Evolutionary conservation across 2,113 vertebrate genomes (phyloP).

Genomic region (Setophaga coronata): DNA sequence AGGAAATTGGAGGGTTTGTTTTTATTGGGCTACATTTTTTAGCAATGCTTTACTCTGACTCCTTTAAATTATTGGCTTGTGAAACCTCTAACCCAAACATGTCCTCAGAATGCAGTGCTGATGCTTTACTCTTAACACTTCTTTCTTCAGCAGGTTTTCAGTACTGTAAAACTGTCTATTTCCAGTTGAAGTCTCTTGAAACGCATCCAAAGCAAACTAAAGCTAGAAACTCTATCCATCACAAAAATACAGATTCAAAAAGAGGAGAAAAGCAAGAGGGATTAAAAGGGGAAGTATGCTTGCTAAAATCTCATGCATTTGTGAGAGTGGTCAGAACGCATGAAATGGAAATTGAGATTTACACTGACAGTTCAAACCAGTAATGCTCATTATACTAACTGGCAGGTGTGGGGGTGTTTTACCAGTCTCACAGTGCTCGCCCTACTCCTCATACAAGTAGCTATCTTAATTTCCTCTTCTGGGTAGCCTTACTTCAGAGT

Average conservation of each 20-base stretch:
- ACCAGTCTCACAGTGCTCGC: background rate
- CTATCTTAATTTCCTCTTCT: background rate
- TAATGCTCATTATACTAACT: background rate
- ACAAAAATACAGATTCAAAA: background rate
- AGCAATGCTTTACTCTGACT: background rate
- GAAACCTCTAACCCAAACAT: background rate
- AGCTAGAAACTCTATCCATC: background rate
- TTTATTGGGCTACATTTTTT: background rate
- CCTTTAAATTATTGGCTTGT: background rate
- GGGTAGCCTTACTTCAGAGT: background rate
- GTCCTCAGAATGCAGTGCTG: background rate
- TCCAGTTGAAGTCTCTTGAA: background rate
- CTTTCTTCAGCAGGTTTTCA: background rate
- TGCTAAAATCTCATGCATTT: background rate
- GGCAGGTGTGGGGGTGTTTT: background rate
- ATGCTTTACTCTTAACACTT: background rate
- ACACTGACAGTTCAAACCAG: background rate
- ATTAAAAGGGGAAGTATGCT: rapidly evolving
- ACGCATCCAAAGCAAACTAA: background rate
- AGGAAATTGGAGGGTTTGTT: background rate
- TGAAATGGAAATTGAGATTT: background rate
- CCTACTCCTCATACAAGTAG: background rate
- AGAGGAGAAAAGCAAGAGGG: background rate
- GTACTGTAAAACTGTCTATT: background rate
- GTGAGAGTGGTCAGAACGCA: background rate